A percentile compares a stretch with the other conserved stretches of the same genome.
Evolutionary conservation across 2,113 vertebrate species (phyloP).

Genomic region (Chaetura pelagica): DNA sequence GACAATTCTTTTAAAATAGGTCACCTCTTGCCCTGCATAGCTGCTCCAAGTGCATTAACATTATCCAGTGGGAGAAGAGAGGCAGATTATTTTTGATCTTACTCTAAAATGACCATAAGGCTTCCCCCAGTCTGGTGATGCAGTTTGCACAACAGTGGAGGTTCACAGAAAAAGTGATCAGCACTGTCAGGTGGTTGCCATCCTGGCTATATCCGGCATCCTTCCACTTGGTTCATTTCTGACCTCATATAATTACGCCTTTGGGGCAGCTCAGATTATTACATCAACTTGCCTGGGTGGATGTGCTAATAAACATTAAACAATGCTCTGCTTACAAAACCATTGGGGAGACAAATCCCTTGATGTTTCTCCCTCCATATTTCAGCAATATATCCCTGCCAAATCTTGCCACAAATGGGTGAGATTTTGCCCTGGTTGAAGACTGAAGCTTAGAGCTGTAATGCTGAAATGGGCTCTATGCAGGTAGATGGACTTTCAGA

Average conservation of each 20-base stretch:
- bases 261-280: not conserved
- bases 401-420: not conserved
- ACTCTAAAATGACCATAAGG: not conserved
- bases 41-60: constrained; percentile 29
- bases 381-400: fast-evolving
- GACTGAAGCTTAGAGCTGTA: not conserved
- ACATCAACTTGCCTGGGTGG: not conserved
- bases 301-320: not conserved
- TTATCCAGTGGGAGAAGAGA: constrained; percentile 4
- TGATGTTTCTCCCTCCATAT: not conserved
- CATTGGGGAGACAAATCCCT: not conserved
- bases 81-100: not conserved
- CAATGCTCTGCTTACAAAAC: not conserved
- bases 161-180: not conserved
- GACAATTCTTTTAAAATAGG: not conserved
- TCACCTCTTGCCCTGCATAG: constrained; percentile 14
- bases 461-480: not conserved
- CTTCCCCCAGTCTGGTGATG: not conserved
- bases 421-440: not conserved
- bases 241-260: not conserved
- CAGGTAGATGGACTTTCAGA: not conserved
- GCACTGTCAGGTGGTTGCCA: not conserved
- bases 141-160: not conserved
- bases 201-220: not conserved
- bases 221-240: not conserved